These are phyloP conservation scores for Mus spretus DNA, from an alignment of 2,797 vertebrate species.

Conservation along the genomic window DNA sequence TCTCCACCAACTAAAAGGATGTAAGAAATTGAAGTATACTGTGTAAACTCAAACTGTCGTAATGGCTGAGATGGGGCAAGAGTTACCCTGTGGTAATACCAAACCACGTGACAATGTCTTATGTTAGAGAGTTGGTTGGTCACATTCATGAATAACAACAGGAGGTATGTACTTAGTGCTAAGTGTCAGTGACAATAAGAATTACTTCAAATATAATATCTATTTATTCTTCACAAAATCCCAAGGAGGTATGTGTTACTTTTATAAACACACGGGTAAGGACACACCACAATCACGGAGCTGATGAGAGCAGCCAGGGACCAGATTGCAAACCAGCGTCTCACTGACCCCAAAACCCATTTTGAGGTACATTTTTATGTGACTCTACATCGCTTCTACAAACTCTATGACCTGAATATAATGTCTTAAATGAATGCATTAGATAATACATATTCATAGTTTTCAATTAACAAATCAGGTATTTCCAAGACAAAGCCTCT, in stretches of 20 bases:
- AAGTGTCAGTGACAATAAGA: not conserved
- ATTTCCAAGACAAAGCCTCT: slow-evolving; percentile 61
- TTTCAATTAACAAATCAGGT: slow-evolving; percentile 72
- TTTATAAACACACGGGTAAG: not conserved
- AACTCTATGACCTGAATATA: not conserved
- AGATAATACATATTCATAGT: slow-evolving; percentile 1
- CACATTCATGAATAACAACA: not conserved
- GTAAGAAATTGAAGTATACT: not conserved
- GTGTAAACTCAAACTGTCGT: not conserved
- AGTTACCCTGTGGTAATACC: not conserved
- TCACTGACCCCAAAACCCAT: slow-evolving; percentile 30
- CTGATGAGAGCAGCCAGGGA: not conserved
- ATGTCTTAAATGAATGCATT: slow-evolving; percentile 25
- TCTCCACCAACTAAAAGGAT: not conserved
- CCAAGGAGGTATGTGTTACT: not conserved
- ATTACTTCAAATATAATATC: not conserved
- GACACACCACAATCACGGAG: not conserved
- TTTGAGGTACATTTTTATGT: not conserved
- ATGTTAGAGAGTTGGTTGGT: slow-evolving; percentile 6
- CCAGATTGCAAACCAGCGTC: slow-evolving; percentile 11
- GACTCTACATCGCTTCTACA: slow-evolving; percentile 4
- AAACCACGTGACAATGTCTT: not conserved
- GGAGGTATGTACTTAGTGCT: not conserved
- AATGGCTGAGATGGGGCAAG: not conserved
- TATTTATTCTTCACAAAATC: slow-evolving; percentile 21